phyloP scores from a whole-genome alignment of 2,888 invertebrate species.

The Dilophus febrilis region DNA sequence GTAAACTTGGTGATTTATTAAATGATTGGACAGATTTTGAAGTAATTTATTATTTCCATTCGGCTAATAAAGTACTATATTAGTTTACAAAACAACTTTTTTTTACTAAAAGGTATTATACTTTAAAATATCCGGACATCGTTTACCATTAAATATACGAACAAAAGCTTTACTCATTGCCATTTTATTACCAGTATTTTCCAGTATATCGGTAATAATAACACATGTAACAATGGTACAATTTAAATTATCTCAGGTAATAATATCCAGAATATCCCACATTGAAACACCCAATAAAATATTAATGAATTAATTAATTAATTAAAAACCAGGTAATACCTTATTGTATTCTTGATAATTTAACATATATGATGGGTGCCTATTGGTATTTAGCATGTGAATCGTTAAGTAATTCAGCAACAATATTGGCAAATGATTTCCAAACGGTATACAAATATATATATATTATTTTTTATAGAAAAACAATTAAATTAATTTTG shows the following conservation, averaged over 20 bases:
- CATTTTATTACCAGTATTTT: constrained; percentile 40
- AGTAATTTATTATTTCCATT: constrained; percentile 22
- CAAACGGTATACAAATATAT: constrained; percentile 32
- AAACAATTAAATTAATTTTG: background rate
- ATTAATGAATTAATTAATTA: background rate
- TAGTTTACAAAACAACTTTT: background rate
- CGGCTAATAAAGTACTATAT: background rate
- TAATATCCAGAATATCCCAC: background rate
- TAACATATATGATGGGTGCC: constrained; percentile 51
- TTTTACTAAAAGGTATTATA: constrained; percentile 33
- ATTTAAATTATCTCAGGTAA: constrained; percentile 42
- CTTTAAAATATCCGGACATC: constrained; percentile 38
- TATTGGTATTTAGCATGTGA: constrained; percentile 56
- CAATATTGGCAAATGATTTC: constrained; percentile 48
- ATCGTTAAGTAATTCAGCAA: constrained; percentile 44
- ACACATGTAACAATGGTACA: constrained; percentile 55
- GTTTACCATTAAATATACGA: constrained; percentile 37
- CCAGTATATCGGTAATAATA: constrained; percentile 44
- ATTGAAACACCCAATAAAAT: background rate
- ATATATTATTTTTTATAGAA: background rate
- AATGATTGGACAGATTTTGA: constrained; percentile 53
- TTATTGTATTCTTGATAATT: constrained; percentile 49
- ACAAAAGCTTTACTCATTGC: constrained; percentile 41
- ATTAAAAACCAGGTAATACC: constrained; percentile 34
- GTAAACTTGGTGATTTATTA: constrained; percentile 40